Conservation (phyloP, 2,113 vertebrate species). For the Suncus etruscus region DNA sequence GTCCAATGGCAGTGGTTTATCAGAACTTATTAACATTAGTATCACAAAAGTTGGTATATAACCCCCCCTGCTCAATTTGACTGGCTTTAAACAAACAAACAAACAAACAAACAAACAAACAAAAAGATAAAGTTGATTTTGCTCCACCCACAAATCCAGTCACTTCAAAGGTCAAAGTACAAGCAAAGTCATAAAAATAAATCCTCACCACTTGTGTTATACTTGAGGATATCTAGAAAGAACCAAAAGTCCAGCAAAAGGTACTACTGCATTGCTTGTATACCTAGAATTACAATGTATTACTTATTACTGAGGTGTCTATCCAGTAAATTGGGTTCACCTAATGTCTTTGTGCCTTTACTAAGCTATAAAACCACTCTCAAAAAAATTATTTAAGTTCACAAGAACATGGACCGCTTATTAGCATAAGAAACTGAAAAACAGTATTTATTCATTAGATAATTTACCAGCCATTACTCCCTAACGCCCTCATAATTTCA, state of each 20-base stretch:
- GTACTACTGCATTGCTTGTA: no score
- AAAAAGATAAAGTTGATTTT: neutral
- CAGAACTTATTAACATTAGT: no score
- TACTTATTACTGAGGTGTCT: neutral
- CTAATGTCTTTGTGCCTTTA: slow-evolving; percentile 10
- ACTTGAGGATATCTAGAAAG: neutral
- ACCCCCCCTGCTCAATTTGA: no score
- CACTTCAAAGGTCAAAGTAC: neutral
- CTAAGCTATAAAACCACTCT: neutral
- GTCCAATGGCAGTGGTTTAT: no score
- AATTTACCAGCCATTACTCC: neutral
- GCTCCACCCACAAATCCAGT: neutral
- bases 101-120: no score
- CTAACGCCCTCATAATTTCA: slow-evolving; percentile 3
- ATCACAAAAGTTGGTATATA: no score
- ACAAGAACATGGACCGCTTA: slow-evolving; percentile 37
- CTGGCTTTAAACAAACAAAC: no score
- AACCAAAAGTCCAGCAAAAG: neutral
- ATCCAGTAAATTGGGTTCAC: neutral
- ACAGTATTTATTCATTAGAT: neutral
- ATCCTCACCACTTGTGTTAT: neutral
- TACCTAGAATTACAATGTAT: no score
- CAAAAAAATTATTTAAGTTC: slow-evolving; percentile 5
- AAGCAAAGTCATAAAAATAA: no score
- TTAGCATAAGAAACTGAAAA: slow-evolving; percentile 1